phyloP scores from a whole-genome alignment of 2,888 invertebrate species.

The Iselma pallidipennis region DNA sequence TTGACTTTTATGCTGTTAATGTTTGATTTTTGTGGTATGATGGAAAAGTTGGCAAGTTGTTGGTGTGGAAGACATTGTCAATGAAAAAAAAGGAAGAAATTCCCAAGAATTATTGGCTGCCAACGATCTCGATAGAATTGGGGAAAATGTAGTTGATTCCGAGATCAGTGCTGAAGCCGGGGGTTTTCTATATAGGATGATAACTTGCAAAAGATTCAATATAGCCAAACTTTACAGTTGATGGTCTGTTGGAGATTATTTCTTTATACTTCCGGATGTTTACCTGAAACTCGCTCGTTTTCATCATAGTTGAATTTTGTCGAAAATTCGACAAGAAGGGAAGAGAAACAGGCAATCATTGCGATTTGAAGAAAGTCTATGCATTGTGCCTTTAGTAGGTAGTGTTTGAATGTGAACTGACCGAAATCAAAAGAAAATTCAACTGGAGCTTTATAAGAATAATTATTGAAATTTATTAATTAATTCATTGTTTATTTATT shows the following conservation, averaged over 20 bases:
- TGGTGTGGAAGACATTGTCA: not conserved
- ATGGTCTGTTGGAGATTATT: slow-evolving; percentile 10
- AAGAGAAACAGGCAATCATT: not conserved
- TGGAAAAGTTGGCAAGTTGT: not conserved
- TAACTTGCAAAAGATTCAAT: slow-evolving; percentile 10
- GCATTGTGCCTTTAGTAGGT: too few species aligned
- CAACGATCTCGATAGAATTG: not conserved
- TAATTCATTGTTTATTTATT: too few species aligned
- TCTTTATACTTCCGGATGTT: slow-evolving; percentile 6
- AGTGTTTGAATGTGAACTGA: too few species aligned
- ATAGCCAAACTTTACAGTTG: not conserved
- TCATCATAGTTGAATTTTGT: slow-evolving; percentile 13
- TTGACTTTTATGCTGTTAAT: not conserved
- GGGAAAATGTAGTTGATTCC: not conserved
- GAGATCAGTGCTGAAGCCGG: too few species aligned
- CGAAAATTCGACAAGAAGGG: slow-evolving; percentile 10
- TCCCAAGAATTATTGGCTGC: too few species aligned
- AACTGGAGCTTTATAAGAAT: too few species aligned
- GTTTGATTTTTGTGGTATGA: not conserved
- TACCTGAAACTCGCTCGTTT: slow-evolving; percentile 3
- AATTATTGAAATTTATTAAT: too few species aligned
- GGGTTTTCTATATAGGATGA: not conserved
- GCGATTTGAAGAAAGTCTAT: too few species aligned
- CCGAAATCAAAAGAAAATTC: too few species aligned
- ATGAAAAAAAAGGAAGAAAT: not conserved